Base-by-base conservation (phyloP, 30 jellyfish, hydroid and myxozoan genomes). In the Morbakka virulenta region DNA sequence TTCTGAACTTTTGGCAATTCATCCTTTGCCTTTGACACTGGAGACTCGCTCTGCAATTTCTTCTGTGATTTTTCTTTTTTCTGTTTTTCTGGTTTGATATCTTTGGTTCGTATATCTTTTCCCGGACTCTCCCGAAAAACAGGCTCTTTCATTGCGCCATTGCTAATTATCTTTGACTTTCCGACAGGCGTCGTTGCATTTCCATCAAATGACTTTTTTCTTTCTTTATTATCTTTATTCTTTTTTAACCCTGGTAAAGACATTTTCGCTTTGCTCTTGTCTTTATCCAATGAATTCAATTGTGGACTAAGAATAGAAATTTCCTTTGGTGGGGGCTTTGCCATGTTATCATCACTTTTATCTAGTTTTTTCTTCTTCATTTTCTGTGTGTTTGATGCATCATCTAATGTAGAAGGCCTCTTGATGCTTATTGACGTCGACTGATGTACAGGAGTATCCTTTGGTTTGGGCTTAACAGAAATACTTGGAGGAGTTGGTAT, bases 1-100 rank as follows among this genome's bases (percentile, higher is more conserved):
- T 84, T 84, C 47, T 84, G 96, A 26, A 91, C 87, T 80, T 91
- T 91, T 13, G 95, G 92, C n/a, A n/a, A n/a, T 50, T 76, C 90
- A 32, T 75, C 95, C 11, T 76, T 31, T 17, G 50, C 34, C 50
- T 86, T 86, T n/a, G n/a, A n/a, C n/a, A n/a, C n/a, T n/a, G n/a
- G n/a, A n/a, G n/a, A n/a, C n/a, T n/a, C n/a, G n/a, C n/a, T n/a
- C 51, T 52, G 86, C 14, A 79, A 80, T 23, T 76, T 91, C 62
- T 91, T 91, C 72, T 91, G 84, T 26, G 13, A 6, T 71, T 83
- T 89, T 50, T 81, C 87, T 28, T 80, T 73, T 53, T 89, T 89
- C 25, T 82, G 87, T 79, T 75, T 73, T n/a, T 75, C 77, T n/a
- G n/a, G n/a, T 75, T 52, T 85, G 3, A 62, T 61, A 17, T 87